These are phyloP conservation scores for Melanocharis versteri DNA, from an alignment of 2,113 vertebrate genomes.

Conservation along the genomic window DNA sequence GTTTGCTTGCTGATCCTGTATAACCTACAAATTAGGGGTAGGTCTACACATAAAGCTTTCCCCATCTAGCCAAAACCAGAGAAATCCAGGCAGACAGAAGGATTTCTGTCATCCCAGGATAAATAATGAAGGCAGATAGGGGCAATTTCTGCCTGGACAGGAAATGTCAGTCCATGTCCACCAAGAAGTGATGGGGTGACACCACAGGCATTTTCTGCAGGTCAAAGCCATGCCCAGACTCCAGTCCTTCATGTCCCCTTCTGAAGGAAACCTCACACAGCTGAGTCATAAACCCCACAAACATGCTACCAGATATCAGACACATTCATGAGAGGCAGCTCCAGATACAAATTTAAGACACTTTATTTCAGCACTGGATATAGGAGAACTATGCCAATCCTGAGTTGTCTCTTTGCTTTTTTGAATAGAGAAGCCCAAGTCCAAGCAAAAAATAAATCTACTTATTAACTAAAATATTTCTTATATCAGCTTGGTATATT, in stretches of 20 bases:
- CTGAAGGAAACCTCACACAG: not conserved
- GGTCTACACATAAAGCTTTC: not conserved
- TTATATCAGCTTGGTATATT: not conserved
- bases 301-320: not conserved
- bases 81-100: not conserved
- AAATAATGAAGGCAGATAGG: not conserved
- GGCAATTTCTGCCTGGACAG: not conserved
- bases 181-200: not conserved
- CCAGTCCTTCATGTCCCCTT: not conserved
- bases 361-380: not conserved
- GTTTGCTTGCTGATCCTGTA: not conserved
- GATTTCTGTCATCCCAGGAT: not conserved
- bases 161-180: not conserved
- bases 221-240: not conserved
- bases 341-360: not conserved
- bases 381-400: not conserved
- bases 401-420: not conserved
- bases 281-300: not conserved
- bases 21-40: not conserved
- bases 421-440: not conserved
- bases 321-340: not conserved
- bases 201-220: not conserved
- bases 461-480: constrained; percentile 15
- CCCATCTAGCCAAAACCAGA: not conserved
- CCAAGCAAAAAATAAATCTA: not conserved